Evolutionary conservation across 2,113 vertebrate genomes (phyloP).

Genomic region (Empidonax traillii): DNA sequence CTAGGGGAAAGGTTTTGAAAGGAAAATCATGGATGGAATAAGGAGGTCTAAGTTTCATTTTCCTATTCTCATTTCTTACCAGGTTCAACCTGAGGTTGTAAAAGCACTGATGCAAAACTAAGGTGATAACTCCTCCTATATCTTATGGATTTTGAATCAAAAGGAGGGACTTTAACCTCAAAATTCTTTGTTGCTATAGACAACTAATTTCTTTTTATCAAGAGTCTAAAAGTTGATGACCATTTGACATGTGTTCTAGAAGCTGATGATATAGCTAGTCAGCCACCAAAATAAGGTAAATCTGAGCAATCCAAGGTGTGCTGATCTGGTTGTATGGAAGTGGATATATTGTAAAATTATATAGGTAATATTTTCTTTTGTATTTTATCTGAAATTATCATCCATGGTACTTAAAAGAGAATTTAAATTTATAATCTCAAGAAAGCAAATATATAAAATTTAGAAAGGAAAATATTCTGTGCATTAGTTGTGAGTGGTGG

Average conservation of each 20-base stretch:
- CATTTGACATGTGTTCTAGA: background rate
- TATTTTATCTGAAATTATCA: background rate
- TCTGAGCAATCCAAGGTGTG: background rate
- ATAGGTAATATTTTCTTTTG: background rate
- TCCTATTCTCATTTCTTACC: background rate
- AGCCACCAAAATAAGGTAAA: background rate
- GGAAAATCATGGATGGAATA: background rate
- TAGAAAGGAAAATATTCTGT: background rate
- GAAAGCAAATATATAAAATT: background rate
- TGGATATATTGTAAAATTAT: background rate
- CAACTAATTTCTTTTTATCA: background rate
- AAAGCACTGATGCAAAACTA: background rate
- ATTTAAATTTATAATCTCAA: background rate
- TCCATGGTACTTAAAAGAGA: background rate
- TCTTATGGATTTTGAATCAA: background rate
- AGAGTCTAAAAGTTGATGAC: background rate
- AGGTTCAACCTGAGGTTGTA: background rate
- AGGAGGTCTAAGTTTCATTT: background rate
- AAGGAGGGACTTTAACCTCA: background rate
- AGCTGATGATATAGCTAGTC: background rate
- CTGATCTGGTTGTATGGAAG: background rate
- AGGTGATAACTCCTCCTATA: background rate
- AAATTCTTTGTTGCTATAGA: background rate
- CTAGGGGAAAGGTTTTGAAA: background rate
- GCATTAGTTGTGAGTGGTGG: background rate